Evolutionary conservation across 53 echinoderm and acorn worm genomes (phyloP).

Genomic region (Patiria pectinifera): DNA sequence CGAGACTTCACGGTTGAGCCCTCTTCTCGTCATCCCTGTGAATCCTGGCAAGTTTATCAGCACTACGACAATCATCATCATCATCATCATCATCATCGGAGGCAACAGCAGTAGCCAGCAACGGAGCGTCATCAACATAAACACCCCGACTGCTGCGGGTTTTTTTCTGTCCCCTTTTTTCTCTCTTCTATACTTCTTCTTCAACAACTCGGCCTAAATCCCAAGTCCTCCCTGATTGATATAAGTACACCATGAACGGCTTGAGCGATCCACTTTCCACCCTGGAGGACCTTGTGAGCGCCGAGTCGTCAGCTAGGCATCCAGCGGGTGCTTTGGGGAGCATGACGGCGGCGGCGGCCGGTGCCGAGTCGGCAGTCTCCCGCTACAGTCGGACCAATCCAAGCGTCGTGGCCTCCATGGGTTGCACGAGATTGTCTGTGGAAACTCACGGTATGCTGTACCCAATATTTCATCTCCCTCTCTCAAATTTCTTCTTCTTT

Average conservation of each 20-base stretch:
- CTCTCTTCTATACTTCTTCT: neutral
- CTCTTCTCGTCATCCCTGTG: conserved; percentile 23
- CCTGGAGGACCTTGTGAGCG: conserved; percentile 79
- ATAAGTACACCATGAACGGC: conserved; percentile 65
- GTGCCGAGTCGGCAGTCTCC: conserved; percentile 16
- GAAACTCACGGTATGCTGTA: conserved; percentile 47
- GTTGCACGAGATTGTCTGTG: conserved; percentile 25
- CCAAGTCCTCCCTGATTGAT: conserved; percentile 41
- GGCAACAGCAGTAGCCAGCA: conserved; percentile 22
- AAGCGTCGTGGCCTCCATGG: conserved; percentile 25
- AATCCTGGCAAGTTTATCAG: conserved; percentile 1
- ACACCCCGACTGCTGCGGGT: neutral
- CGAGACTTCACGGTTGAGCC: conserved; percentile 14
- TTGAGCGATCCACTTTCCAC: conserved; percentile 78
- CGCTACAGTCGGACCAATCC: conserved; percentile 43
- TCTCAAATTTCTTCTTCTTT: neutral
- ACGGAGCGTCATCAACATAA: conserved; percentile 38
- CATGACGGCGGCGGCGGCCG: conserved; percentile 72
- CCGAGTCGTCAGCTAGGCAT: conserved; percentile 71
- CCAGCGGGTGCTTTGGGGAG: conserved; percentile 61
- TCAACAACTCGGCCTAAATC: conserved; percentile 40
- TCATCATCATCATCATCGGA: neutral
- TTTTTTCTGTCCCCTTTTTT: neutral
- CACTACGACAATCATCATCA: neutral
- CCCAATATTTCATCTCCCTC: neutral